Conservation (phyloP, 2,888 invertebrate species). For the Aelia acuminata region DNA sequence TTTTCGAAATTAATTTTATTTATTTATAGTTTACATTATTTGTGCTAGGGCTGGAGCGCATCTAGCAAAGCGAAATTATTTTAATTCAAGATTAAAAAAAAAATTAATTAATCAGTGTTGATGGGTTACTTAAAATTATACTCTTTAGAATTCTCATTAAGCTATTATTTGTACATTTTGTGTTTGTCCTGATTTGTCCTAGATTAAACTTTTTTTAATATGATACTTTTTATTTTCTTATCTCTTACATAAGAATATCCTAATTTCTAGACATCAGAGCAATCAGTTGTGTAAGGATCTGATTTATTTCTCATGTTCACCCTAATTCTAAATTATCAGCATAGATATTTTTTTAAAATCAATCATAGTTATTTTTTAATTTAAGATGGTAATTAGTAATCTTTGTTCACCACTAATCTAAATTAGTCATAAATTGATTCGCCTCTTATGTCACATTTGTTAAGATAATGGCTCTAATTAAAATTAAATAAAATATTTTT, state of each 20-base stretch:
- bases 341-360: neutral
- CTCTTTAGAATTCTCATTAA: neutral
- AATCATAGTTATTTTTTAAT: neutral
- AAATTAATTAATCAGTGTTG: neutral
- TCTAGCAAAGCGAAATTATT: too few relatives aligned
- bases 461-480: neutral
- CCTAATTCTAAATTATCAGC: neutral
- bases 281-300: too few relatives aligned
- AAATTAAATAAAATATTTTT: neutral
- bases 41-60: too few relatives aligned
- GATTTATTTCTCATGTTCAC: neutral
- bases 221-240: neutral
- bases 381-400: neutral
- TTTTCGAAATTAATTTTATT: too few relatives aligned
- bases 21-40: too few relatives aligned
- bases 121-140: neutral
- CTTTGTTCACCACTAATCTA: neutral
- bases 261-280: neutral
- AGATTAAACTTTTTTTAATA: neutral
- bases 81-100: too few relatives aligned
- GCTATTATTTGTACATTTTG: neutral
- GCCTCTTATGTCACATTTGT: conserved; percentile 1
- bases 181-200: neutral
- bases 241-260: neutral
- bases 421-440: neutral